phyloP scores from a whole-genome alignment of 2,888 invertebrate genomes.

The Panzeria rudis region DNA sequence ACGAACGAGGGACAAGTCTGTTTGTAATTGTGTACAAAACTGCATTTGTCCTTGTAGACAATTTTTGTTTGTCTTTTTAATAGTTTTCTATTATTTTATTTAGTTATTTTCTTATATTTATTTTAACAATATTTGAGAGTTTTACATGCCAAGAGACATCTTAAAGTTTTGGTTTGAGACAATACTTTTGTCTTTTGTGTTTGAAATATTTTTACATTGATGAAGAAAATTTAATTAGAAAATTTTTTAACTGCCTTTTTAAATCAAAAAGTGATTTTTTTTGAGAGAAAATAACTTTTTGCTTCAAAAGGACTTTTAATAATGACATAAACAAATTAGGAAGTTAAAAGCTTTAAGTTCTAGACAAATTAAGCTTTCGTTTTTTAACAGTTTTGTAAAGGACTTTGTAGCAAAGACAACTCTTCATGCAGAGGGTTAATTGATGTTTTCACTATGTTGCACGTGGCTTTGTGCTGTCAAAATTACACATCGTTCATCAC shows the following conservation, averaged over 20 bases:
- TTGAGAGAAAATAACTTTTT: neutral
- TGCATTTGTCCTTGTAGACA: slow-evolving; percentile 22
- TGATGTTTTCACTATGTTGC: too few relatives aligned
- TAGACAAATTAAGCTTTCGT: too few relatives aligned
- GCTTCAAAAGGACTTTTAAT: neutral
- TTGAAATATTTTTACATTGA: neutral
- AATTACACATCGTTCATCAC: too few relatives aligned
- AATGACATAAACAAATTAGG: too few relatives aligned
- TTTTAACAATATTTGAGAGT: slow-evolving; percentile 5
- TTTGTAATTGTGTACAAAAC: neutral
- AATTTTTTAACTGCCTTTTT: neutral
- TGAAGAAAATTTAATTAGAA: slow-evolving; percentile 8
- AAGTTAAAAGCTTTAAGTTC: too few relatives aligned
- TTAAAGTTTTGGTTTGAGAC: neutral
- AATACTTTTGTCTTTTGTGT: neutral
- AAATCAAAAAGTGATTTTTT: neutral
- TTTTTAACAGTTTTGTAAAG: too few relatives aligned
- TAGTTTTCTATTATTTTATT: neutral
- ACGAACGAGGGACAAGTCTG: neutral
- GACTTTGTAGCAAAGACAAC: too few relatives aligned
- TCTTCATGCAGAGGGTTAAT: too few relatives aligned
- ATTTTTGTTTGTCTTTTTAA: neutral
- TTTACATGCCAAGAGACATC: slow-evolving; percentile 13
- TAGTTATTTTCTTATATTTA: neutral
- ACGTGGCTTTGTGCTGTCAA: too few relatives aligned